Base-by-base conservation (phyloP, 2,797 vertebrate species). In the Sebastes matsubarae region DNA sequence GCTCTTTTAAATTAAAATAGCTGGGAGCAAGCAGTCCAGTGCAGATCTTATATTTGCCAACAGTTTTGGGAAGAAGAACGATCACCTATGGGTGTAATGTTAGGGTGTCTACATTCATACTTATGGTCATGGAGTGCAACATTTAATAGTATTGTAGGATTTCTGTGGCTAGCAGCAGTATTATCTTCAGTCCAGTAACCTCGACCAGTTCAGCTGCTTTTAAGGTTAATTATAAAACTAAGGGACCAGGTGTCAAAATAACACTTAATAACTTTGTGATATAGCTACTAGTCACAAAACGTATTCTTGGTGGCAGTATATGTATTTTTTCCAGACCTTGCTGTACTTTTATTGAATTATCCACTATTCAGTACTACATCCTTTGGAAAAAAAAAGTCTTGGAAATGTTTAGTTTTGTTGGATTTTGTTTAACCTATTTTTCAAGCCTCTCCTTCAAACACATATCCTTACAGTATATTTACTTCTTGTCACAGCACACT, bases 331-430 rank as follows among this genome's bases (percentile, higher is more conserved):
- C 16, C 11, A 13, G 22, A 61, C 58, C n/a, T 24, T 71, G n/a
- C 27, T 30, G 14, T 66, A 50, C 10, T 50, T 70, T 13, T n/a
- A 61, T 75, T 34, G 8, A 72, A 60, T 76, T 55, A 61, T 46
- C 27, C 14, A 14, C 79, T 12, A 20, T 34, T 79, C 38, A 22
- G 20, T 3, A 8, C 42, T 38, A 13, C 38, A 52, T 42, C 46
- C 67, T 75, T 65, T 65, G 38, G 52, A 20, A 54, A 61, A 60
- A 9, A 73, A 61, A 60, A 12, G 36, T 2, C 6, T 46, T 34
- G 60, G 27, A 78, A 85, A 72, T 32, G 16, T 74, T 76, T 36
- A 29, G 60, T 52, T 72, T 59, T 13, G 16, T 20, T 65, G 46
- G 60, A 66, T 66, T 63, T 68, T 68, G 14, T 61, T 67, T 16